A percentile compares a stretch with the other conserved stretches of the same genome.
Conservation (phyloP, 1,140 invertebrate genomes). For the Euwallacea fornicatus region DNA sequence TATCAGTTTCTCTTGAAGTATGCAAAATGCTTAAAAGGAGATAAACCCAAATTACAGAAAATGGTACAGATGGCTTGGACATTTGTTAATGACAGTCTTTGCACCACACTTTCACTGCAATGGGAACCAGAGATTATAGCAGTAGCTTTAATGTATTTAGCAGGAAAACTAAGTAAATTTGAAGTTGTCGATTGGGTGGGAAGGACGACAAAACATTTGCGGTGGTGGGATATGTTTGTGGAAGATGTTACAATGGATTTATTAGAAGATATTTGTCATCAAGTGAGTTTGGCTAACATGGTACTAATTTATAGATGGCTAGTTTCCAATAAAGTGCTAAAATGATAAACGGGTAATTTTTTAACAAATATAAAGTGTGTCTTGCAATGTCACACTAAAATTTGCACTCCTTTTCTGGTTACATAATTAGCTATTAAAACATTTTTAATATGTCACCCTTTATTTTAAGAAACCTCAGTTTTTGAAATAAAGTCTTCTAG, state of each 20-base stretch:
- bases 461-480: too few relatives aligned
- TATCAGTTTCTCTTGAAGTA: conserved; percentile 94
- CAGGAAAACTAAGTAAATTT: conserved; percentile 95
- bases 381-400: too few relatives aligned
- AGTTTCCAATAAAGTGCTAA: not conserved
- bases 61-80: conserved; percentile 99
- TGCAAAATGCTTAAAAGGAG: conserved; percentile 95
- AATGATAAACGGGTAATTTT: too few relatives aligned
- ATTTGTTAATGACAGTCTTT: conserved; percentile 98
- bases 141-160: conserved; percentile 95
- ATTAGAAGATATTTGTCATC: conserved; percentile 97
- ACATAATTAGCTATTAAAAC: too few relatives aligned
- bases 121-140: conserved; percentile 99
- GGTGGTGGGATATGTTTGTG: conserved; percentile 99
- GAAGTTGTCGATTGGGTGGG: conserved; percentile 93
- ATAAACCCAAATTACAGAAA: conserved; percentile 90
- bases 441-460: too few relatives aligned
- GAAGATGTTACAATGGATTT: conserved; percentile 95
- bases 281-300: conserved; percentile 56
- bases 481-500: too few relatives aligned
- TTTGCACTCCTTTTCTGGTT: too few relatives aligned
- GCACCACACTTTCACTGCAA: conserved; percentile 94
- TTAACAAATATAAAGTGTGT: too few relatives aligned
- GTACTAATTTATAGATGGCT: not conserved
- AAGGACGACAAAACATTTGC: conserved; percentile 74